Evolutionary conservation across 2,797 vertebrate species (phyloP), one percentile per base, ranked within the genome.

Genomic region (Avahi laniger): DNA sequence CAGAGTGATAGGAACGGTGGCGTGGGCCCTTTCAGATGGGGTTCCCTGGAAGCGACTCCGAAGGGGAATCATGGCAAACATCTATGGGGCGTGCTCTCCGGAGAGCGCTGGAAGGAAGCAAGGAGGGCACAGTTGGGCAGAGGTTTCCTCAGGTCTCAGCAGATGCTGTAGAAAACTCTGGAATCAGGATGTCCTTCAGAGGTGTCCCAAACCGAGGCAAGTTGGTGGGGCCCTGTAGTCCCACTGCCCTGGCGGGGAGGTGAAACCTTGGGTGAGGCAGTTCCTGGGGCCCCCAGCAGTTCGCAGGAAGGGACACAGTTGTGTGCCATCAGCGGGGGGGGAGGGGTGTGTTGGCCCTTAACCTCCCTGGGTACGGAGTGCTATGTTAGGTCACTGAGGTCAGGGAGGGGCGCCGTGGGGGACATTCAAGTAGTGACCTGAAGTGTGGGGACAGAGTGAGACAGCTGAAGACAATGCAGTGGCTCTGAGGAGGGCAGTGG

Each of bases 81-180:
- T 52, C 46, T 35, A 17, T 3, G 59, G 63, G n/a, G 70, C 6
- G 7, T 15, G 24, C 28, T 48, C 7, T 15, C 33, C 15, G 5
- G 75, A 70, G 13, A 52, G 35, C 38, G 50, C 30, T 54, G 52
- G n/a, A 52, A 72, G 61, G 69, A 43, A 28, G 52, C 0, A 7
- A 59, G 83, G 76, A 41, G 22, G 35, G 35, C 9, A 4, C 0
- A 0, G 15, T 11, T 33, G 33, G 33, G 65, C 0, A 0, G 11
- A 10, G 26, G 52, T 65, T 15, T 63, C 61, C 61, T 20, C 6
- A 26, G 18, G 59, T 35, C 70, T 54, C 13, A 0, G 35, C 18
- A 24, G 38, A 28, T 26, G n/a, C 67, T 41, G 0, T 0, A 33
- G 41, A 67, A n/a, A 52, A 24, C 73, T 69, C n/a, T 6, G 10